Percentiles rank a stretch among this genome's conserved stretches.
Evolutionary conservation across 1,140 invertebrate genomes (phyloP).

Genomic region (Drosophila trapezifrons): DNA sequence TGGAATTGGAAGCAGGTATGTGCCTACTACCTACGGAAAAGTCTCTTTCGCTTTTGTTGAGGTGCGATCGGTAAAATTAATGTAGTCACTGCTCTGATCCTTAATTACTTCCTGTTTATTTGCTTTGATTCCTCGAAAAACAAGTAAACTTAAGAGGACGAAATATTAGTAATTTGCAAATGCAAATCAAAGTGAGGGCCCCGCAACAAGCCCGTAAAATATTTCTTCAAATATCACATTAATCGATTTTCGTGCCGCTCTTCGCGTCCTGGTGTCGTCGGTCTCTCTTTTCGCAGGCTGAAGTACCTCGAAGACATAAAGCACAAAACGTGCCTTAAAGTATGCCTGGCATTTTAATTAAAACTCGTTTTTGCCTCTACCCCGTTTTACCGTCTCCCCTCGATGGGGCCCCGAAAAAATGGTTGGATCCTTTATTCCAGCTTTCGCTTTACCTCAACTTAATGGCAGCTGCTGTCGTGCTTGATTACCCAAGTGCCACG

Average conservation of each 20-base stretch:
- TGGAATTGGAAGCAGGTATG: too few species aligned
- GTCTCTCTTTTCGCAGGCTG: background rate
- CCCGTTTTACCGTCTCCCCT: conserved; percentile 7
- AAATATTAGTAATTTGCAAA: conserved; percentile 17
- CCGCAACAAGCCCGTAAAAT: background rate
- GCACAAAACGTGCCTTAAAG: conserved; percentile 64
- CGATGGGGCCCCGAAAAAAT: conserved; percentile 9
- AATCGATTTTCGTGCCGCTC: conserved; percentile 29
- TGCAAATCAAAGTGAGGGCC: conserved; percentile 6
- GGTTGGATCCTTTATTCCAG: conserved; percentile 30
- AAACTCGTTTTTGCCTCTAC: conserved; percentile 56
- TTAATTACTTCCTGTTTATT: too few species aligned
- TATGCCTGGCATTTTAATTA: conserved; percentile 77
- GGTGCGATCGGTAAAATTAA: too few species aligned
- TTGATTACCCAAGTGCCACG: conserved; percentile 67
- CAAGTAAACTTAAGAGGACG: background rate
- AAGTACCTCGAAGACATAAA: conserved; percentile 40
- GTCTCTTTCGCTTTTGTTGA: too few species aligned
- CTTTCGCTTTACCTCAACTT: conserved; percentile 72
- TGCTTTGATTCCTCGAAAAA: background rate
- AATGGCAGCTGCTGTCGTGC: conserved; percentile 79
- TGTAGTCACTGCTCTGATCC: too few species aligned
- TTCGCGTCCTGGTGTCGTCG: conserved; percentile 1
- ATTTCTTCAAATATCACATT: conserved; percentile 16
- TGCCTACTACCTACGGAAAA: too few species aligned